Evolutionary conservation across 2,888 invertebrate species (phyloP).

Genomic region (Eledona agricola): DNA sequence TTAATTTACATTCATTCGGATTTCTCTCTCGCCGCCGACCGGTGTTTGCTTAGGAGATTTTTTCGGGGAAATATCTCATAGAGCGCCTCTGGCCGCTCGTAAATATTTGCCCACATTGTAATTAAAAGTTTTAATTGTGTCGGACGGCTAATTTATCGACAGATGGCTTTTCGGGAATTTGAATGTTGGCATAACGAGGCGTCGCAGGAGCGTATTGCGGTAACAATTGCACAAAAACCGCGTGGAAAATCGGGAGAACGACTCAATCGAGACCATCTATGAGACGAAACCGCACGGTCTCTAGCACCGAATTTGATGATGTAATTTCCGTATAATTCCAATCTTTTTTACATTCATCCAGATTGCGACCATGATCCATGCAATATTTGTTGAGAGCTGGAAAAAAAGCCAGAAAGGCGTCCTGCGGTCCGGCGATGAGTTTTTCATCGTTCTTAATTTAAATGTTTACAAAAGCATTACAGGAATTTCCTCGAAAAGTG

Average conservation of each 20-base stretch:
- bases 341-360: conserved; percentile 16
- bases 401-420: conserved; percentile 24
- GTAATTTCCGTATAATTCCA: conserved; percentile 28
- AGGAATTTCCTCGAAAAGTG: conserved; percentile 37
- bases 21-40: conserved; percentile 15
- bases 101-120: conserved; percentile 35
- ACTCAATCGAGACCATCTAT: conserved; percentile 21
- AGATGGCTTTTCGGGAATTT: conserved; percentile 32
- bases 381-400: conserved; percentile 10
- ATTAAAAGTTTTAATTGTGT: conserved; percentile 33
- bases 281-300: conserved; percentile 8
- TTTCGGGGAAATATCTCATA: conserved; percentile 25
- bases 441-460: conserved; percentile 38
- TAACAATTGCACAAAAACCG: conserved; percentile 15
- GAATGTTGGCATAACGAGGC: no score
- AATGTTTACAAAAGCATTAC: conserved; percentile 38
- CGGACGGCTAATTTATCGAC: conserved; percentile 27
- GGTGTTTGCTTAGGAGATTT: conserved; percentile 22
- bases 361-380: conserved; percentile 17
- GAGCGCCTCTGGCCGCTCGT: conserved; percentile 30
- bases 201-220: background rate
- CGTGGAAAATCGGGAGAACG: conserved; percentile 18
- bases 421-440: conserved; percentile 31
- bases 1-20: conserved; percentile 42
- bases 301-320: conserved; percentile 12